Percentiles rank a stretch among this genome's conserved stretches.
phyloP scores from a whole-genome alignment of 2,797 vertebrate species.

The Eulemur mongoz region DNA sequence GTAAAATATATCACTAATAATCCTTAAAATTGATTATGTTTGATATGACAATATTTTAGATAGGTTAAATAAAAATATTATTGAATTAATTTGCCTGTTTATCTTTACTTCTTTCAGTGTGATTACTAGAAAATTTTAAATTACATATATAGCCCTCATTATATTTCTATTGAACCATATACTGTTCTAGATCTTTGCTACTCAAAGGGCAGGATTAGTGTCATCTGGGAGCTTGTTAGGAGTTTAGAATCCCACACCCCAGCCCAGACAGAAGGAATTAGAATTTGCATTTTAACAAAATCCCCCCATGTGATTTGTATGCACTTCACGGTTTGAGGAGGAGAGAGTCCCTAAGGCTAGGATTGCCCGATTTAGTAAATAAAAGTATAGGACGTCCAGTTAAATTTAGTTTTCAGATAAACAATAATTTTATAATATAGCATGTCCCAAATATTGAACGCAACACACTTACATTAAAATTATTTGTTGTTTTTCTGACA shows the following conservation, averaged over 20 bases:
- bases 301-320: neutral
- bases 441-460: neutral
- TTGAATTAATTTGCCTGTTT: neutral
- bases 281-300: neutral
- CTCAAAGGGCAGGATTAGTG: neutral
- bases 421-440: neutral
- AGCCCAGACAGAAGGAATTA: neutral
- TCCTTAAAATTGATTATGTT: neutral
- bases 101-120: conserved; percentile 23
- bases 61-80: conserved; percentile 1
- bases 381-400: neutral
- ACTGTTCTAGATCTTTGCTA: neutral
- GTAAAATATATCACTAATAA: neutral
- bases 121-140: neutral
- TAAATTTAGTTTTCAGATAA: conserved; percentile 24
- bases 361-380: conserved; percentile 1
- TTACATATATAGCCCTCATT: neutral
- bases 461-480: neutral
- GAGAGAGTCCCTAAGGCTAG: neutral
- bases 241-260: neutral
- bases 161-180: neutral
- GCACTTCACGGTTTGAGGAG: neutral
- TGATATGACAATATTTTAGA: neutral
- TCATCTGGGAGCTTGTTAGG: neutral
- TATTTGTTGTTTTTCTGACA: neutral